Base-by-base conservation (phyloP, 2,888 invertebrate genomes). In the Polydrusus tereticollis region DNA sequence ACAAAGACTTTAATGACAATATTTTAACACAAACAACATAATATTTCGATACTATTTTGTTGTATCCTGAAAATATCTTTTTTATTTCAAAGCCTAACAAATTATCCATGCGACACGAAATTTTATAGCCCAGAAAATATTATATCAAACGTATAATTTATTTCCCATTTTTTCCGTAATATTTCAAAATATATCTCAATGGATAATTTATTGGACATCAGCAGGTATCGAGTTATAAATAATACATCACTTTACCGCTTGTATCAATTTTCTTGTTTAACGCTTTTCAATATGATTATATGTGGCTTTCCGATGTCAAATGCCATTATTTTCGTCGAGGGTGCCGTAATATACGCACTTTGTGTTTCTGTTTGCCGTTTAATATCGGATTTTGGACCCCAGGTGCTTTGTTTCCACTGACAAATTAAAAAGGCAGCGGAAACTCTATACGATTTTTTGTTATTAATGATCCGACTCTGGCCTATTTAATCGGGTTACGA, bases 361-460 rank as follows among this genome's bases (percentile, higher is more conserved):
- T 29, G 16, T 66, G 52, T 66, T 65, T 65, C 70, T 41, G 72
- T 45, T 66, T 59, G 64, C 64, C 64, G 55, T 72, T 72, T 68
- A 64, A 72, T 68, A 72, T 68, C 59, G 29, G 20, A 50, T 67
- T 52, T 60, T 50, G 66, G 59, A 66, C 57, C 63, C 38, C 73
- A 74, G 73, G 67, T 74, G 73, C 63, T 64, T 63, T 58, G 70
- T 70, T 69, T 70, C 26, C 59, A 57, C 64, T 74, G 69, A 66
- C 73, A 73, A 69, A 73, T 73, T 70, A 66, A 74, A 70, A 74
- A 69, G 68, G 45, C 58, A 33, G n/a, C 41, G 47, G 72, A 58
- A 65, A 57, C 43, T 55, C 18, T 29, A 52, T 18, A 20, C 58
- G 62, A 66, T 66, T 72, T 70, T 65, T 66, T 60, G 26, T 45